These are phyloP conservation scores for Nematolebias whitei DNA, from an alignment of 2,113 vertebrate genomes.

Conservation along the genomic window DNA sequence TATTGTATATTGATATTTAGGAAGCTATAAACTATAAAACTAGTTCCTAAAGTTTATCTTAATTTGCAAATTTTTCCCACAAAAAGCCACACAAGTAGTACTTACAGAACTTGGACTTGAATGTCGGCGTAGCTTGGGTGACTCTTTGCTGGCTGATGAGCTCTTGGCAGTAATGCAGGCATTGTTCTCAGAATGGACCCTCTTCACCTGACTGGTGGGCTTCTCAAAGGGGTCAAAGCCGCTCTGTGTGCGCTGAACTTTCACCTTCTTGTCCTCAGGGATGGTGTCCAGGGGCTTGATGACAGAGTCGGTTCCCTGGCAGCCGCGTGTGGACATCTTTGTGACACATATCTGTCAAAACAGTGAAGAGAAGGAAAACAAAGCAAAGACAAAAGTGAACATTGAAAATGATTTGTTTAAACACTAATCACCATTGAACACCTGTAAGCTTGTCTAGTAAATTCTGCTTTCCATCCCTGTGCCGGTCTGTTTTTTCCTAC, in stretches of 20 bases:
- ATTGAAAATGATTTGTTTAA: no score
- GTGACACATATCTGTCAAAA: constrained; percentile 94
- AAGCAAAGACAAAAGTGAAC: constrained; percentile 19
- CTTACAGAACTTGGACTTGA: constrained; percentile 97
- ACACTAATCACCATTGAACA: no score
- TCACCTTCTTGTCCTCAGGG: constrained; percentile 96
- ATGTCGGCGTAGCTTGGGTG: constrained; percentile 91
- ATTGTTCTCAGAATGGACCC: constrained; percentile 97
- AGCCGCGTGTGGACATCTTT: constrained; percentile 98
- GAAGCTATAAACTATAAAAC: no score
- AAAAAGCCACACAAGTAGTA: neutral
- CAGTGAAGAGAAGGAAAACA: neutral
- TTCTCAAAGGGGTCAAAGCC: constrained; percentile 95
- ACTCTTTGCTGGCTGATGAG: constrained; percentile 88
- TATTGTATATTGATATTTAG: no score
- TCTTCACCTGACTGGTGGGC: constrained; percentile 92
- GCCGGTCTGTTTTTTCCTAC: no score
- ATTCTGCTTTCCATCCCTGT: constrained; percentile 41
- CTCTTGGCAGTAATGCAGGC: constrained; percentile 91
- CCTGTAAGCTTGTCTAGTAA: constrained; percentile 14
- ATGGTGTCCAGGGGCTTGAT: constrained; percentile 97
- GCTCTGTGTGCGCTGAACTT: constrained; percentile 95
- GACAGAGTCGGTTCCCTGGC: constrained; percentile 94
- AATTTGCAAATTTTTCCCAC: no score
- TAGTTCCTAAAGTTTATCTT: no score